phyloP scores from a whole-genome alignment of 2,888 invertebrate genomes.

The Antitype chi region DNA sequence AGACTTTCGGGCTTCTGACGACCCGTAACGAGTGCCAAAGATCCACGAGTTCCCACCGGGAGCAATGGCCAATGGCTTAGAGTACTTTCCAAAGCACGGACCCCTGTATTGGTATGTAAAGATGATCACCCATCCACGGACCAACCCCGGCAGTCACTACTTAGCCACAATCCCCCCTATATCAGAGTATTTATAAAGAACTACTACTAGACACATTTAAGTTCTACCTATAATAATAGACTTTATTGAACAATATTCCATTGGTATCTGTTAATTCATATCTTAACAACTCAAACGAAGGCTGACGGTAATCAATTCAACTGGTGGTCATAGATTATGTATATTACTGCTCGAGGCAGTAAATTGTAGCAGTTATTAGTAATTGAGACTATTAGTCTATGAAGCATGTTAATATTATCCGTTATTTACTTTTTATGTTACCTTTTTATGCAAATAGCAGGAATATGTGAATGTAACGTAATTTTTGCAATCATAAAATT shows the following conservation, averaged over 20 bases:
- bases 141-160: too few species aligned
- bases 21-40: too few species aligned
- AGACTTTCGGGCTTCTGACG: too few species aligned
- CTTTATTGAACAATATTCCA: neutral
- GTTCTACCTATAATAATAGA: neutral
- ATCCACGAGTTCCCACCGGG: too few species aligned
- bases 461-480: neutral
- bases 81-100: too few species aligned
- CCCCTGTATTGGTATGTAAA: too few species aligned
- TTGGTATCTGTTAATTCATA: constrained; percentile 20
- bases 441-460: neutral
- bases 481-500: neutral
- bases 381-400: constrained; percentile 24
- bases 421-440: constrained; percentile 4
- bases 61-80: too few species aligned
- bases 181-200: neutral
- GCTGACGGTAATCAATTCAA: constrained; percentile 45
- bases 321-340: constrained; percentile 35
- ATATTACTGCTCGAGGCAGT: constrained; percentile 37
- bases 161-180: too few species aligned
- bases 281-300: constrained; percentile 34
- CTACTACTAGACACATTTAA: neutral
- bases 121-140: too few species aligned
- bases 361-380: constrained; percentile 32
- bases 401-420: constrained; percentile 19